These are phyloP conservation scores for Coptotermes formosanus DNA, from an alignment of 1,140 invertebrate species.

Conservation along the genomic window DNA sequence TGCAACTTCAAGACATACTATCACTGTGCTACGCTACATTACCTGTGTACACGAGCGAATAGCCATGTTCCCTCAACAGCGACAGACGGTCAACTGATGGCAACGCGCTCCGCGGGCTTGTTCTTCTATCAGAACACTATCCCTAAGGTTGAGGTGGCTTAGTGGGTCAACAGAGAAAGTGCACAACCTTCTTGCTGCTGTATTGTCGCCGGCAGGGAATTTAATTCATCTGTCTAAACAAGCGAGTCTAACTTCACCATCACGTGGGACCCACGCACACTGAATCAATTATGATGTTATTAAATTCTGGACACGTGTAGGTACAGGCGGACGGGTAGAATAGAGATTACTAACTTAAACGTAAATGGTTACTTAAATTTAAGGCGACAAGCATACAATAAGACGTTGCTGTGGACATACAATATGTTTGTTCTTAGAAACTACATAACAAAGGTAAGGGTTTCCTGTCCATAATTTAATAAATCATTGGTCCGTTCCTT, in stretches of 20 bases:
- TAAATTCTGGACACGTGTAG: not conserved
- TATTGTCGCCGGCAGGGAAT: not conserved
- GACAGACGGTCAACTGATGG: not conserved
- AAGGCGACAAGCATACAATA: too few relatives aligned
- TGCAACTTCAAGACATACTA: too few relatives aligned
- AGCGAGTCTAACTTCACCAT: not conserved
- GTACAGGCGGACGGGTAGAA: not conserved
- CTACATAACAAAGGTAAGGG: too few relatives aligned
- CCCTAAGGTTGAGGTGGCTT: not conserved
- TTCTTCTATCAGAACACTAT: not conserved
- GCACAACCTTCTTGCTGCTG: not conserved
- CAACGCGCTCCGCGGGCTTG: not conserved
- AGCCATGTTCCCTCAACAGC: not conserved
- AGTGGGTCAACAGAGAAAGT: constrained; percentile 17
- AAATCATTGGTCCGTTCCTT: too few relatives aligned
- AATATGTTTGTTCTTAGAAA: not conserved
- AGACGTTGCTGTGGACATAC: not conserved
- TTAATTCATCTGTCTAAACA: constrained; percentile 2
- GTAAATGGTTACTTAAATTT: not conserved
- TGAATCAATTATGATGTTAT: not conserved
- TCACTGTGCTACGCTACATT: not conserved
- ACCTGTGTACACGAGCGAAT: not conserved
- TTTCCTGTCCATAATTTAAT: too few relatives aligned
- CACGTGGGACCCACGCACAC: not conserved
- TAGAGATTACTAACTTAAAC: not conserved